phyloP scores from a whole-genome alignment of 2,113 vertebrate genomes.

The human (Homo sapiens) region DNA sequence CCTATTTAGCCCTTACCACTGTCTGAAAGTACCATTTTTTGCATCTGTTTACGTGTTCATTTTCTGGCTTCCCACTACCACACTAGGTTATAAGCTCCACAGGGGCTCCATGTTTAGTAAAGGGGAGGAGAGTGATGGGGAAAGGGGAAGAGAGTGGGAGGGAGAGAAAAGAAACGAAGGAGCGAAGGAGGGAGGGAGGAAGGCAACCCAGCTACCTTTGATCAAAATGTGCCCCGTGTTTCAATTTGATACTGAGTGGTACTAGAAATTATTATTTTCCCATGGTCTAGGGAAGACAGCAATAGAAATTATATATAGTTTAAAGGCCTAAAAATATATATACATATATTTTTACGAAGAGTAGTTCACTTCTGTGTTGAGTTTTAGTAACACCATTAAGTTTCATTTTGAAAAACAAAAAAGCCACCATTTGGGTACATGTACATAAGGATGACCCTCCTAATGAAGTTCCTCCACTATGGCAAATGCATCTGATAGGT shows the following conservation, averaged over 20 bases:
- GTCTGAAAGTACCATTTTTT: not conserved
- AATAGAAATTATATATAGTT: slow-evolving; percentile 28
- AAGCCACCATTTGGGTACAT: not conserved
- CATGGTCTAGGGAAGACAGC: not conserved
- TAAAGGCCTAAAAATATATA: slow-evolving; percentile 28
- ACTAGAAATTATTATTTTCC: not conserved
- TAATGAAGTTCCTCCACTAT: not conserved
- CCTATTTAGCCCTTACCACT: not conserved
- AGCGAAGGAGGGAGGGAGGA: fast-evolving
- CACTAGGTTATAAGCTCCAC: not conserved
- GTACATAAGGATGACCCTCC: not conserved
- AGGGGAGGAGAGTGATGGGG: fast-evolving
- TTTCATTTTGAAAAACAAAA: slow-evolving; percentile 60
- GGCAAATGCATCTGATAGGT: not conserved
- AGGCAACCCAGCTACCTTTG: not conserved
- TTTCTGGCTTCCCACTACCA: not conserved
- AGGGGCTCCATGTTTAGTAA: not conserved
- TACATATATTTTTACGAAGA: not conserved
- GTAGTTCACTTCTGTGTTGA: not conserved
- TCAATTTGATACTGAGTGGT: not conserved
- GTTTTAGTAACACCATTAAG: slow-evolving; percentile 46
- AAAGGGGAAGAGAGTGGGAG: not conserved
- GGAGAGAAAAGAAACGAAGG: too few relatives aligned
- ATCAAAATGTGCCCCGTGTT: not conserved
- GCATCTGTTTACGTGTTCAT: not conserved